Evolutionary conservation across 2,888 invertebrate species (phyloP).

Genomic region (Apeira syringaria): DNA sequence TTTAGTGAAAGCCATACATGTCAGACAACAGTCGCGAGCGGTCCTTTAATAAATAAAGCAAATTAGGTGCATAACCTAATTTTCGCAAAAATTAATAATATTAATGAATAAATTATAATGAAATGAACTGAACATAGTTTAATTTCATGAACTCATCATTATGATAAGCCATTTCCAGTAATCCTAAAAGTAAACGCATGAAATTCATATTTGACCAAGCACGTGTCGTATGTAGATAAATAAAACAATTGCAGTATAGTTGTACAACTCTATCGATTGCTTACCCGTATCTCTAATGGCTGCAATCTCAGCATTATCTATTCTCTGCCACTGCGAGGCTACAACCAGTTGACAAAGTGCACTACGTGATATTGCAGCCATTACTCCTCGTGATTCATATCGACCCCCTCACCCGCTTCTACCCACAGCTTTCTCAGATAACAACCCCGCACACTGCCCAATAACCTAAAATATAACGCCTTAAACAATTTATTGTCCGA

Average conservation of each 20-base stretch:
- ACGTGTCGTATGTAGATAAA: slow-evolving; percentile 11
- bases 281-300: slow-evolving; percentile 55
- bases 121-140: no score
- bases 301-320: slow-evolving; percentile 76
- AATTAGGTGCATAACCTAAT: no score
- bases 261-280: slow-evolving; percentile 47
- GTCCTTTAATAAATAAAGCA: no score
- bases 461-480: slow-evolving; percentile 29
- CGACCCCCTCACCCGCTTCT: slow-evolving; percentile 55
- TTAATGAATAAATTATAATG: no score
- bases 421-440: slow-evolving; percentile 61
- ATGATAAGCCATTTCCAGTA: no score
- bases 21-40: no score
- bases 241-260: slow-evolving; percentile 34
- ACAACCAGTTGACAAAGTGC: slow-evolving; percentile 83
- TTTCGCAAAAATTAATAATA: no score
- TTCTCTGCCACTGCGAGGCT: slow-evolving; percentile 67
- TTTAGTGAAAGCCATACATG: no score
- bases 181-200: no score
- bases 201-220: slow-evolving; percentile 7
- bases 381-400: slow-evolving; percentile 82
- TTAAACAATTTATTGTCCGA: slow-evolving; percentile 38
- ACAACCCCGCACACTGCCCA: slow-evolving; percentile 40
- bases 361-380: slow-evolving; percentile 83
- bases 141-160: no score